phyloP scores from a whole-genome alignment of 2,888 invertebrate species.

The Lasioglossum malachurum region DNA sequence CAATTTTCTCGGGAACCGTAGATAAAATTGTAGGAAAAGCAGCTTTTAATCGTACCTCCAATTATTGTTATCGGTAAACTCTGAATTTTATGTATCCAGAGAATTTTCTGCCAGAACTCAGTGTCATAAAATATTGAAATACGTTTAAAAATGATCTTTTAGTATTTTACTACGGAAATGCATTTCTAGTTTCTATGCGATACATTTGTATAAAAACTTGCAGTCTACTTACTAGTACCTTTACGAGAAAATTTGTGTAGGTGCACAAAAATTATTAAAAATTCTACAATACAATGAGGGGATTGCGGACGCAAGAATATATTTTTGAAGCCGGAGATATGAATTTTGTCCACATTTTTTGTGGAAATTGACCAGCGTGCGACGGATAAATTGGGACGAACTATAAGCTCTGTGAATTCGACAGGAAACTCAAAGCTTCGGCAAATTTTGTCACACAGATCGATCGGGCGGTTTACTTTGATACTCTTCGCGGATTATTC shows the following conservation, averaged over 20 bases:
- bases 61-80: background rate
- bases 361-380: background rate
- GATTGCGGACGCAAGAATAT: background rate
- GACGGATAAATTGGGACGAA: background rate
- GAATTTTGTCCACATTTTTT: background rate
- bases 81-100: background rate
- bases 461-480: background rate
- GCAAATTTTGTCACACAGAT: background rate
- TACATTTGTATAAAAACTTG: no score
- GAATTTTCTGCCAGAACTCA: background rate
- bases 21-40: background rate
- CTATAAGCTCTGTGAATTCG: background rate
- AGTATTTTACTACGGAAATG: no score
- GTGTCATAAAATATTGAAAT: background rate
- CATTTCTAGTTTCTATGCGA: no score
- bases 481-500: background rate
- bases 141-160: background rate
- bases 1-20: background rate
- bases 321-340: background rate
- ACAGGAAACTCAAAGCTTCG: slow-evolving; percentile 1
- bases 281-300: background rate
- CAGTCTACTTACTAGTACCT: no score
- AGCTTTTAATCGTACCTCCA: background rate
- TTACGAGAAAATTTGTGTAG: background rate
- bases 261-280: background rate